These are phyloP conservation scores for Momotus momota DNA, from an alignment of 2,797 vertebrate species.

Conservation along the genomic window DNA sequence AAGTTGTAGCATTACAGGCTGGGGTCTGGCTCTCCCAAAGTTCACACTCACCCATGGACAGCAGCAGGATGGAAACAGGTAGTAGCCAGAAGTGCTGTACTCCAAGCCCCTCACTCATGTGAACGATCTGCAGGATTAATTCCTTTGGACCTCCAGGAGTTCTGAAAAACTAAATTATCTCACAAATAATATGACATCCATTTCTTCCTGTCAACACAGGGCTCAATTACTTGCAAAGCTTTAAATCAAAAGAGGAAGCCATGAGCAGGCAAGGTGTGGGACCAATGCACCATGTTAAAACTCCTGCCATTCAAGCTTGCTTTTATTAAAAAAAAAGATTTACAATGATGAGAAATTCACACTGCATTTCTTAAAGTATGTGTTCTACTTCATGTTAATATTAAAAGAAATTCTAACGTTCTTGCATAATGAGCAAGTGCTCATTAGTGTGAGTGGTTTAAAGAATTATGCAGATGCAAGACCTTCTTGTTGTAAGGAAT, in stretches of 20 bases:
- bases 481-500: neutral
- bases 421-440: neutral
- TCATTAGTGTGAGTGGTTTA: neutral
- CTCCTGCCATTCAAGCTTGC: neutral
- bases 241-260: neutral
- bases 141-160: neutral
- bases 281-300: neutral
- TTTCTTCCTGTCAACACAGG: neutral
- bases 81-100: neutral
- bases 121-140: neutral
- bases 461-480: neutral
- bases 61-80: neutral
- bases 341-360: neutral
- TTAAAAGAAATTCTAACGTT: neutral
- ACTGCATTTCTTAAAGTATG: neutral
- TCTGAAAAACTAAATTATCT: neutral
- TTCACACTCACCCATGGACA: neutral
- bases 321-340: neutral
- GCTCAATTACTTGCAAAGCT: neutral
- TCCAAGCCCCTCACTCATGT: neutral
- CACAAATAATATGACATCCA: neutral
- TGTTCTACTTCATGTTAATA: neutral
- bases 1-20: neutral
- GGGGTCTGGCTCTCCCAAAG: neutral
- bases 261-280: neutral